Percentiles rank a stretch among this genome's conserved stretches.
Conservation (phyloP, 1,140 invertebrate genomes). For the Meteorus sp. region DNA sequence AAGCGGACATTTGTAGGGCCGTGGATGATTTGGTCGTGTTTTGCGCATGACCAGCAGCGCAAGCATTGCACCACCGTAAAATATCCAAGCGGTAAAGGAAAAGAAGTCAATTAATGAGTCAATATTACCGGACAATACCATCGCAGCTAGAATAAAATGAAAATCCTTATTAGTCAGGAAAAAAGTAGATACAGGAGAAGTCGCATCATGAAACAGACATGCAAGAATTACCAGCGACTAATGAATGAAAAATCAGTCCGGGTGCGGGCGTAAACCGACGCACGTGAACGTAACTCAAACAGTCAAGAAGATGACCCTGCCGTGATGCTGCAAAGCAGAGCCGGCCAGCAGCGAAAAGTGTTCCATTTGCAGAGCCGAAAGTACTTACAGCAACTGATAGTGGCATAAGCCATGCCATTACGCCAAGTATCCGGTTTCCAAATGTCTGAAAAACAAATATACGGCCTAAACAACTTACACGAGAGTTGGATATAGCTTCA, state of each 20-base stretch:
- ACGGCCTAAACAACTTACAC: conserved; percentile 1
- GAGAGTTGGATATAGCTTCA: background rate
- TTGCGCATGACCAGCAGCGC: conserved; percentile 85
- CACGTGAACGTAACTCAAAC: conserved; percentile 92
- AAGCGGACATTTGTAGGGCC: conserved; percentile 90
- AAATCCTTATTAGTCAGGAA: conserved; percentile 6
- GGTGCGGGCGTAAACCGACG: conserved; percentile 89
- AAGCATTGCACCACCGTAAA: conserved; percentile 88
- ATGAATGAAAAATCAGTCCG: conserved; percentile 89
- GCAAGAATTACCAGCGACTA: conserved; percentile 67
- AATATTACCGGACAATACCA: conserved; percentile 88
- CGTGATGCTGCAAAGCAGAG: conserved; percentile 93
- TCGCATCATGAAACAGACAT: too few species aligned
- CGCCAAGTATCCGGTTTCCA: conserved; percentile 81
- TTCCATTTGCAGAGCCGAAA: conserved; percentile 96
- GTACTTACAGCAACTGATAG: conserved; percentile 94
- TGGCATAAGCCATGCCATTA: conserved; percentile 91
- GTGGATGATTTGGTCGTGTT: conserved; percentile 83
- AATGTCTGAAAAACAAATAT: conserved; percentile 64
- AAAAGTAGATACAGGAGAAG: too few species aligned
- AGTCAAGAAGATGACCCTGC: conserved; percentile 89
- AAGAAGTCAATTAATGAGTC: conserved; percentile 93
- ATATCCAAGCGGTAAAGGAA: conserved; percentile 94
- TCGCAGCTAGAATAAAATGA: conserved; percentile 67
- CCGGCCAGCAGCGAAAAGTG: conserved; percentile 88